Evolutionary conservation across 2,888 invertebrate species (phyloP), one percentile per base, ranked within the genome.

Genomic region (Tupiocoris notatus): DNA sequence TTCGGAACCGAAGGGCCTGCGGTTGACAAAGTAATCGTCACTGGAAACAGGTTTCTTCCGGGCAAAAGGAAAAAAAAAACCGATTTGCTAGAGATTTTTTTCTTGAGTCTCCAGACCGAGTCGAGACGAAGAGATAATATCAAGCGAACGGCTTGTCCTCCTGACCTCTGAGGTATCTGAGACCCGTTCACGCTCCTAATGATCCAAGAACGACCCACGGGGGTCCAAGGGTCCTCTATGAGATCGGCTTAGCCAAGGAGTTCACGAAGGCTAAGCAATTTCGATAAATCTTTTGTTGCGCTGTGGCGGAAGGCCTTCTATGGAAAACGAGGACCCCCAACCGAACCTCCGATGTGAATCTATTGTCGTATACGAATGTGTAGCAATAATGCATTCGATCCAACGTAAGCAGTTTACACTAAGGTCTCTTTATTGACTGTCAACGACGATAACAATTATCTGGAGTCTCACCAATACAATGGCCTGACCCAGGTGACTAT

Each of bases 111-210:
- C n/a, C 7, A 6, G 25, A 65, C 25, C 20, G 18, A 65, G 25
- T 65, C 17, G 39, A 39, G 25, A 3, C 2, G 61, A 12, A 23
- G 20, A 62, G 39, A 25, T 39, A 39, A 17, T 18, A 39, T 39
- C 39, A 17, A 65, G 25, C 17, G 25, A 65, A 65, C 65, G 20
- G 39, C 18, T 25, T 25, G 65, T 65, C 65, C 39, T 20, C 39
- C 17, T 65, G 65, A 65, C 65, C 65, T 65, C 65, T 2, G 65
- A 39, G 18, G 39, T 16, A 39, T 18, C 25, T 12, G 39, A 39
- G 12, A 39, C n/a, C n/a, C n/a, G n/a, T n/a, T 39, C 39, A 7
- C 39, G 39, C 39, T 39, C 39, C 39, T 39, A 12, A 39, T 39
- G 39, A 39, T 7, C 39, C 3, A 7, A 39, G 39, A 3, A 39